phyloP scores from a whole-genome alignment of 2,113 vertebrate species.

The Leucosticte australis region DNA sequence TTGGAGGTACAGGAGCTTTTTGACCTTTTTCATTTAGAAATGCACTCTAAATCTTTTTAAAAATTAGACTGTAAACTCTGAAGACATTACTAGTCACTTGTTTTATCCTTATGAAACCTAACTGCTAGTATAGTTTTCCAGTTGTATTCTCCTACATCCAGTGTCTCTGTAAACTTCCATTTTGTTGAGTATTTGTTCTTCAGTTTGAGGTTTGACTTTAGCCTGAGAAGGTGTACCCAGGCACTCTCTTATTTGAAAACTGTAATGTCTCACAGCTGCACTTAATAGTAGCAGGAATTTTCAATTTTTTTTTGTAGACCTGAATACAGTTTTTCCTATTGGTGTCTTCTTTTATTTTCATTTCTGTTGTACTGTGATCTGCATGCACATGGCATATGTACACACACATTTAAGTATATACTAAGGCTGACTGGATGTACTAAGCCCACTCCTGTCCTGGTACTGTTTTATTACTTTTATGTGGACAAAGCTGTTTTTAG shows the following conservation, averaged over 20 bases:
- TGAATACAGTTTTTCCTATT: background rate
- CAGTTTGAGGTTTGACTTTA: background rate
- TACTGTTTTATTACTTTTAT: background rate
- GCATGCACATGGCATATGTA: fast-evolving
- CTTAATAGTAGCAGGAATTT: background rate
- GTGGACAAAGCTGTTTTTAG: background rate
- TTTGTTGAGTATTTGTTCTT: background rate
- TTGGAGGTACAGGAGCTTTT: background rate
- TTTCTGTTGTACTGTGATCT: background rate
- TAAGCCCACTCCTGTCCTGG: background rate
- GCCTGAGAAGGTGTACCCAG: background rate
- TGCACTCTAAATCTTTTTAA: background rate
- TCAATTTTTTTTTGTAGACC: background rate
- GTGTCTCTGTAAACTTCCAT: fast-evolving
- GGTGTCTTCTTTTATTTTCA: background rate
- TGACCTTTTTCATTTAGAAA: background rate
- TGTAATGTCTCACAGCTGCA: background rate
- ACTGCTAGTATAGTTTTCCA: background rate
- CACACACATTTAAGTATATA: too few species aligned
- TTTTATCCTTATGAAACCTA: background rate
- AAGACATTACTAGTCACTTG: background rate
- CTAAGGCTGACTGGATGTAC: background rate
- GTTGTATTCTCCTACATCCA: background rate
- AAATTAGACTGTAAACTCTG: background rate
- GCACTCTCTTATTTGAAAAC: background rate